A percentile compares a stretch with the other conserved stretches of the same genome.
Evolutionary conservation across 2,888 invertebrate genomes (phyloP).

Genomic region (Tricholauxania praeusta): DNA sequence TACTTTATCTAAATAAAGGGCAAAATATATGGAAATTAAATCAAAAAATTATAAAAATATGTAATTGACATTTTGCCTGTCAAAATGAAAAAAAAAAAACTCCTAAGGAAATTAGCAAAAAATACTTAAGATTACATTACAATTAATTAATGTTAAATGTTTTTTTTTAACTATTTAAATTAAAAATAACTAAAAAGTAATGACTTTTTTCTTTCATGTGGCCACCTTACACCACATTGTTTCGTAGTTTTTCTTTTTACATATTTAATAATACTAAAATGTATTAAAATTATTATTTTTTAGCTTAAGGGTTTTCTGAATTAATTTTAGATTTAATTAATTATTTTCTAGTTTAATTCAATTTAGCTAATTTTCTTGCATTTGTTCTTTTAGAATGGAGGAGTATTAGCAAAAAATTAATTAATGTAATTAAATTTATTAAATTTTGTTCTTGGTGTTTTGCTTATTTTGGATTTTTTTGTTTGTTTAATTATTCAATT

Average conservation of each 20-base stretch:
- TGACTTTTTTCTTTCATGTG: conserved; percentile 37
- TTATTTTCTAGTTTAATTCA: conserved; percentile 10
- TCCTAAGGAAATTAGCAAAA: background rate
- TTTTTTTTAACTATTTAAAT: background rate
- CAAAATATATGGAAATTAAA: conserved; percentile 2
- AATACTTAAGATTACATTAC: background rate
- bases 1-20: conserved; percentile 3
- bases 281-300: conserved; percentile 25
- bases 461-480: conserved; percentile 38
- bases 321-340: conserved; percentile 24
- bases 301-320: conserved; percentile 35
- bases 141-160: background rate
- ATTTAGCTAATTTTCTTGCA: conserved; percentile 22
- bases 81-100: conserved; percentile 19
- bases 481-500: conserved; percentile 14
- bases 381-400: conserved; percentile 13
- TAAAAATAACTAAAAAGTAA: conserved; percentile 24
- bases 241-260: background rate
- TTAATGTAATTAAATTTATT: conserved; percentile 11
- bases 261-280: conserved; percentile 16
- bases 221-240: conserved; percentile 18
- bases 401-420: conserved; percentile 25
- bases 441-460: conserved; percentile 43
- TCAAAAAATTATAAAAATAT: background rate
- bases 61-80: background rate